These are phyloP conservation scores for Leptogaster cylindrica DNA, from an alignment of 2,888 invertebrate species.

Conservation along the genomic window DNA sequence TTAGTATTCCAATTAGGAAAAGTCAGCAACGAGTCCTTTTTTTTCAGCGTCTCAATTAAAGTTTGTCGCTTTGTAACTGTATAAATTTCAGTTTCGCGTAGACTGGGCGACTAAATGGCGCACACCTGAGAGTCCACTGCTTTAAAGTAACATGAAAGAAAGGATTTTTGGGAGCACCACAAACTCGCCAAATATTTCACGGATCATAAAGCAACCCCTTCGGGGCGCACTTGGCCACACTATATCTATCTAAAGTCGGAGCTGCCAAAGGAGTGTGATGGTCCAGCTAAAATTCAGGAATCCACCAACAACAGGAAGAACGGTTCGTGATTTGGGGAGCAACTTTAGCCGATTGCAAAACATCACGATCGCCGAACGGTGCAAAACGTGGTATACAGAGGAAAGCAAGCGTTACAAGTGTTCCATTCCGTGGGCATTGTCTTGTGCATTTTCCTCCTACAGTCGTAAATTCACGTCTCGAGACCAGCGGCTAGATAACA, in stretches of 20 bases:
- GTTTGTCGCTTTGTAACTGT: too few relatives aligned
- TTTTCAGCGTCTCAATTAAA: not conserved
- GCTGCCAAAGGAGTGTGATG: too few relatives aligned
- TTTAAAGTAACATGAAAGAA: too few relatives aligned
- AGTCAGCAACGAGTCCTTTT: not conserved
- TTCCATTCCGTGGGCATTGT: constrained; percentile 34
- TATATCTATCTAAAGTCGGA: too few relatives aligned
- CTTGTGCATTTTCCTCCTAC: constrained; percentile 32
- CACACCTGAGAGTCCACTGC: constrained; percentile 22
- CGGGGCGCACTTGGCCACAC: not conserved
- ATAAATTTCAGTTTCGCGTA: not conserved
- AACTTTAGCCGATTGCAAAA: not conserved
- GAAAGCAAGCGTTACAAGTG: constrained; percentile 7
- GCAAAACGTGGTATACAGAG: not conserved
- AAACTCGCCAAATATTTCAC: too few relatives aligned
- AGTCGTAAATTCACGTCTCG: constrained; percentile 33
- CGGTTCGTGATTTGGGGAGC: not conserved
- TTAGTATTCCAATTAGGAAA: not conserved
- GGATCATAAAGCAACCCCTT: constrained; percentile 27
- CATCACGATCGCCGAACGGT: not conserved
- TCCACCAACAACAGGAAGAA: too few relatives aligned
- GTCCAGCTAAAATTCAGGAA: too few relatives aligned
- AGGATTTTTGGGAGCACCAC: too few relatives aligned
- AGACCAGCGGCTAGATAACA: constrained; percentile 43
- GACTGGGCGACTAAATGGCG: not conserved